Evolutionary conservation across 1,140 invertebrate genomes (phyloP), one percentile per base, ranked within the genome.

Genomic region (Drosophila punjabiensis): DNA sequence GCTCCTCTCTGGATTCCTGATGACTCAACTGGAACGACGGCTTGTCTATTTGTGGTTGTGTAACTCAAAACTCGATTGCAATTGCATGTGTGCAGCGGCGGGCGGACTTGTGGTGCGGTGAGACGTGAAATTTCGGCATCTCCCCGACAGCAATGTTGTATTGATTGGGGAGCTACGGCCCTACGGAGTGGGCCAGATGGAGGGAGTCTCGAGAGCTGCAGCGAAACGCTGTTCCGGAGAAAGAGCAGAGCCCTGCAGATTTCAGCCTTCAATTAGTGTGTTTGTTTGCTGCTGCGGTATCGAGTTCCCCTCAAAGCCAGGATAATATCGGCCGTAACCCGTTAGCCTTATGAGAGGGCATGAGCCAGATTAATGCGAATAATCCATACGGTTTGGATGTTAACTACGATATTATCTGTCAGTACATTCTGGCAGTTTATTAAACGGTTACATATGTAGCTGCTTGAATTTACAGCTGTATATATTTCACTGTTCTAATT

Each of bases 21-120:
- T 84, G 84, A 88, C 76, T 87, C 84, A 74, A 70, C 76, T 67
- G 77, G 71, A 78, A 71, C 20, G 65, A 53, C 43, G 75, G 77
- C 47, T 70, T 85, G 81, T 85, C 85, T 88, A 81, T 88, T 88
- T 88, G 84, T 70, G 85, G 78, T 76, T 88, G 62, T 73, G 74
- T 73, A 89, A 88, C 84, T 80, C 81, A 87, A 69, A 79, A 84
- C 77, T 84, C 81, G 53, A 89, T 83, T 87, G 83, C 84, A 66
- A 89, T 78, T 88, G 83, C 84, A 68, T 66, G 50, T 62, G 56
- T 56, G 52, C 13, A 35, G 33, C 45, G 37, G 30, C 41, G 43
- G 59, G 45, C 37, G 64, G 56, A 33, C 13, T 28, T 52, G 66
- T 35, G 37, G 39, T 47, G 39, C 28, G 68, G 58, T 47, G 41